phyloP scores from a whole-genome alignment of 2,888 invertebrate species.

The Oithona nana region DNA sequence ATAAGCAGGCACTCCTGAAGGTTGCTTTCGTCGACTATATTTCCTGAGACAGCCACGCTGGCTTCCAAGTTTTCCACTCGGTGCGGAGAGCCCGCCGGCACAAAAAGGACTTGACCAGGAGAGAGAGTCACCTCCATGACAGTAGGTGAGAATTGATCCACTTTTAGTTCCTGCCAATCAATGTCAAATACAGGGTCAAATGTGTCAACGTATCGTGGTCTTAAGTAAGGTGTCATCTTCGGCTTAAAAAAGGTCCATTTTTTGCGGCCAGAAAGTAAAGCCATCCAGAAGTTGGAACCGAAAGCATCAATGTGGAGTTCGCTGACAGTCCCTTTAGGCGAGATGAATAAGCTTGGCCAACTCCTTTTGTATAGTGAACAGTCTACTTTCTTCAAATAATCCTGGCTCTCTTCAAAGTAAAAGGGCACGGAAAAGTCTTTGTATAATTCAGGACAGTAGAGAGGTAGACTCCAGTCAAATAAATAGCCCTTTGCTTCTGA shows the following conservation, averaged over 20 bases:
- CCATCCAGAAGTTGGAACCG: constrained; percentile 27
- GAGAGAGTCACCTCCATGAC: constrained; percentile 2
- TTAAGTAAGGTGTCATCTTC: constrained; percentile 21
- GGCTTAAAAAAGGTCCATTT: constrained; percentile 25
- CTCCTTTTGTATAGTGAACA: constrained; percentile 24
- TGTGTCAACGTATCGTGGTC: not conserved
- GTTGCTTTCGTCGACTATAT: constrained; percentile 26
- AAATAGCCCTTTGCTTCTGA: constrained; percentile 21
- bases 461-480: constrained; percentile 27
- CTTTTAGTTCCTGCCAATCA: not conserved
- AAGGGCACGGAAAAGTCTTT: constrained; percentile 24
- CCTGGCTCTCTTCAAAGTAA: constrained; percentile 25
- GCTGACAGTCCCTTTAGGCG: constrained; percentile 24
- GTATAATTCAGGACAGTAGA: constrained; percentile 24
- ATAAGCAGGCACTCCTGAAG: constrained; percentile 23
- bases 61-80: constrained; percentile 25
- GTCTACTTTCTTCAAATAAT: constrained; percentile 23
- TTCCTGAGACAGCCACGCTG: constrained; percentile 26
- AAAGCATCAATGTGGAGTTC: constrained; percentile 26
- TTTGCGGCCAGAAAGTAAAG: constrained; percentile 20
- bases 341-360: constrained; percentile 27
- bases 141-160: not conserved
- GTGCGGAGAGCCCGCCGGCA: constrained; percentile 26
- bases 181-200: constrained; percentile 8
- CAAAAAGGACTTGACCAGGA: constrained; percentile 26